Base-by-base conservation (phyloP, 2,113 vertebrate genomes). In the Hippocampus barbouri region DNA sequence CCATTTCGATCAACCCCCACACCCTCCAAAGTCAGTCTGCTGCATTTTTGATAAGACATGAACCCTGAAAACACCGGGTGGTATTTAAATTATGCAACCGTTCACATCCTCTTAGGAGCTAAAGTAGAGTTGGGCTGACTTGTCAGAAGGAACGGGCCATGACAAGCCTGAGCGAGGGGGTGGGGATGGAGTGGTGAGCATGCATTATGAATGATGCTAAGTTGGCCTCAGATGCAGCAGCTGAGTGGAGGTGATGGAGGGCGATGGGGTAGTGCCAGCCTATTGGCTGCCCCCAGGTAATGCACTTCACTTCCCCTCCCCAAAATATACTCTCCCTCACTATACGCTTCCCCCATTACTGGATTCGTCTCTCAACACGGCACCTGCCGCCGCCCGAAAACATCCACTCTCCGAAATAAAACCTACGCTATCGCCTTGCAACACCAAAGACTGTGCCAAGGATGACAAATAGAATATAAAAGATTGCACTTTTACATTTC, bases 121-220 rank as follows among this genome's bases (percentile, higher is more conserved):
- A 79, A 86, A 89, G 89, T 76, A 77, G 89, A 83, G 76, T 78
- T 82, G 65, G 82, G 83, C 81, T 78, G 86, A 90, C 85, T 86
- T 93, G 88, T 91, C 84, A 69, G 80, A 87, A 67, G 82, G 87
- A 91, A 93, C 89, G 0, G 72, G 86, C 82, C 82, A 74, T 85
- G 91, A 93, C 92, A 92, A 90, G 78, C 75, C 75, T 38, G 83
- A 72, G 83, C 54, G 63, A 75, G 74, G 66, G 69, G 77, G 72
- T 72, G 74, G 77, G 81, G 47, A 16, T 34, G 81, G 9, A 45
- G 41, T 62, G 86, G 73, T 43, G 84, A 64, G 54, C 86, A 92
- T 93, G 83, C 89, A 93, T 92, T 91, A 93, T 93, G 84, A 76
- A 93, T 92, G 87, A 79, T 72, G 83, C 77, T 91, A 89, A 91